A percentile compares a stretch with the other conserved stretches of the same genome.
Evolutionary conservation across 2,797 vertebrate species (phyloP).

Genomic region (Petrocephalus schoutedeni): DNA sequence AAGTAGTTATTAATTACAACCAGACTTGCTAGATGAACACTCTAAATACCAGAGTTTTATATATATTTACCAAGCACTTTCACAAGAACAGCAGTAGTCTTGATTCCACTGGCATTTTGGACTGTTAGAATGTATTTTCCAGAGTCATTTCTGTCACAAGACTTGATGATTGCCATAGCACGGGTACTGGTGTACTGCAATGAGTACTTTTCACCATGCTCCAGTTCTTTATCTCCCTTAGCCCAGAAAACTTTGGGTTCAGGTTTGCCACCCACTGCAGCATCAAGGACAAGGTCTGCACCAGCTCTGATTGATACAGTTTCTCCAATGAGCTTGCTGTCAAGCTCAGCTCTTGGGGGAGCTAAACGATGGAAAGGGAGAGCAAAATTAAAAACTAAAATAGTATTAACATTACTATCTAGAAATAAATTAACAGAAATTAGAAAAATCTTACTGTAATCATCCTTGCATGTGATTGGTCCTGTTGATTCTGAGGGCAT

Average conservation of each 20-base stretch:
- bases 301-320: conserved; percentile 79
- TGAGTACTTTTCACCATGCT: conserved; percentile 89
- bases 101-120: conserved; percentile 87
- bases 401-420: neutral
- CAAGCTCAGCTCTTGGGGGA: conserved; percentile 90
- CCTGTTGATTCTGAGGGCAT: conserved; percentile 86
- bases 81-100: conserved; percentile 80
- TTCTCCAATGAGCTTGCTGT: conserved; percentile 83
- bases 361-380: conserved; percentile 54
- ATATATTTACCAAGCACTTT: conserved; percentile 87
- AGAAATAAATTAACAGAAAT: neutral
- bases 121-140: conserved; percentile 88
- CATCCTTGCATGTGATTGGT: conserved; percentile 88
- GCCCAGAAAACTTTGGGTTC: conserved; percentile 98
- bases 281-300: conserved; percentile 92
- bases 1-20: neutral
- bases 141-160: conserved; percentile 86
- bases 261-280: conserved; percentile 90
- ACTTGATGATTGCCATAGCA: conserved; percentile 92
- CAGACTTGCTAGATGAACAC: neutral
- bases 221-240: conserved; percentile 88
- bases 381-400: conserved; percentile 26
- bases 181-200: conserved; percentile 89
- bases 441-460: conserved; percentile 78
- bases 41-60: neutral